Base-by-base conservation (phyloP, 1,140 invertebrate species). In the Battus philenor region DNA sequence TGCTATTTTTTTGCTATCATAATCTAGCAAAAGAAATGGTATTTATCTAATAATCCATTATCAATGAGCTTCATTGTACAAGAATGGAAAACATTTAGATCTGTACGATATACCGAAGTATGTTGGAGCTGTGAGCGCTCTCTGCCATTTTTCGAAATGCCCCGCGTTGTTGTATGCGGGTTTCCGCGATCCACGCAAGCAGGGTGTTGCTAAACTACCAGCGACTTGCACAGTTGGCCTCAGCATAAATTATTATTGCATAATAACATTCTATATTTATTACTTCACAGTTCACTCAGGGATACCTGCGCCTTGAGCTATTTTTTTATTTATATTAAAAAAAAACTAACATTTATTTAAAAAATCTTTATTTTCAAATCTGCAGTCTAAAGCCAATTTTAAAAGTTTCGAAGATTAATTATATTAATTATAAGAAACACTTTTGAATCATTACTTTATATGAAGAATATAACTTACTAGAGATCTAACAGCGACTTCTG, bases 121-220 rank as follows among this genome's bases (percentile, higher is more conserved):
- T 36, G 4, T 27, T 2, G 4, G 18, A 20, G 18, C 18, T 6
- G 4, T 9, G 24, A 6, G 9, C 12, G 22, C 13, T 26, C 20
- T 24, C 26, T 26, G 36, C 36, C 20, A 39, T 39, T 39, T 39
- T 24, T 26, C 36, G 13, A 39, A 39, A 39, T 39, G 22, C 36
- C 22, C 10, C 20, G 12, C 13, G 1, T n/a, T 8, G 6, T 5
- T 39, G 22, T 11, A 39, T 39, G 20, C 16, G n/a, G 33, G 5
- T 20, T 39, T 39, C 36, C 36, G 36, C 36, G 12, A 39, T 13
- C 20, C 22, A 26, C 12, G 12, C 36, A 13, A 7, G n/a, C 10
- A 26, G 13, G 18, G 20, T 9, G 8, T 26, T 13, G 20, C 22
- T 9, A 26, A 26, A 39, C 5, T 39, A 5, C 7, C 3, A 39